Evolutionary conservation across 2,113 vertebrate species (phyloP).

Genomic region (Myanophis thanlyinensis): DNA sequence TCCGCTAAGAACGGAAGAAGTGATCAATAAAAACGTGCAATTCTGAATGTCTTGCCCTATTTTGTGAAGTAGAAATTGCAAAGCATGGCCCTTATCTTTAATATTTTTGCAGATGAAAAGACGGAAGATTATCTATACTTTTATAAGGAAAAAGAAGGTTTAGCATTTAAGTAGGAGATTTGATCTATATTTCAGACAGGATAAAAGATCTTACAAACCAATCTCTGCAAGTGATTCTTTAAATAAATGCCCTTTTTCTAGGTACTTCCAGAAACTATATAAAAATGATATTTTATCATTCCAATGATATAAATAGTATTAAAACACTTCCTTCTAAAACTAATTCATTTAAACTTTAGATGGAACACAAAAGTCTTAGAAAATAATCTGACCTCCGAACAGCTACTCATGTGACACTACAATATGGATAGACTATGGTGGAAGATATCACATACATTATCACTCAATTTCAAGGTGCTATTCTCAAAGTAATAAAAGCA

Average conservation of each 20-base stretch:
- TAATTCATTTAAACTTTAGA: conserved; percentile 33
- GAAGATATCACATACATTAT: conserved; percentile 66
- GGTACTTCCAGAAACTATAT: conserved; percentile 33
- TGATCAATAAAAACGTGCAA: conserved; percentile 49
- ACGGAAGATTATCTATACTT: conserved; percentile 54
- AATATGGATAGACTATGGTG: conserved; percentile 57
- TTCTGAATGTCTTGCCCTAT: conserved; percentile 53
- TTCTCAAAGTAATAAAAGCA: conserved; percentile 62
- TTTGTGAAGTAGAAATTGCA: conserved; percentile 43
- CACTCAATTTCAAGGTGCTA: conserved; percentile 58
- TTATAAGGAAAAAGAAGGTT: conserved; percentile 49
- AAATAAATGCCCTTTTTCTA: conserved; percentile 52
- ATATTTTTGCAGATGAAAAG: conserved; percentile 44
- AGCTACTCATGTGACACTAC: conserved; percentile 58
- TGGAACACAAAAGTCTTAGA: conserved; percentile 48
- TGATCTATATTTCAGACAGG: conserved; percentile 55
- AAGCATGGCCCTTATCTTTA: conserved; percentile 50
- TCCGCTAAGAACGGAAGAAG: conserved; percentile 44
- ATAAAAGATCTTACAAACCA: conserved; percentile 54
- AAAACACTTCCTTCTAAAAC: conserved; percentile 53
- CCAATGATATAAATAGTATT: conserved; percentile 33
- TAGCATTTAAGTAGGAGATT: conserved; percentile 60
- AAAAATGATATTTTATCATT: conserved; percentile 39
- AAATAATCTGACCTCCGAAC: conserved; percentile 44
- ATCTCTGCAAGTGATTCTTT: conserved; percentile 60